Evolutionary conservation across 1,140 invertebrate genomes (phyloP), one percentile per base, ranked within the genome.

Genomic region (Conus ventricosus): DNA sequence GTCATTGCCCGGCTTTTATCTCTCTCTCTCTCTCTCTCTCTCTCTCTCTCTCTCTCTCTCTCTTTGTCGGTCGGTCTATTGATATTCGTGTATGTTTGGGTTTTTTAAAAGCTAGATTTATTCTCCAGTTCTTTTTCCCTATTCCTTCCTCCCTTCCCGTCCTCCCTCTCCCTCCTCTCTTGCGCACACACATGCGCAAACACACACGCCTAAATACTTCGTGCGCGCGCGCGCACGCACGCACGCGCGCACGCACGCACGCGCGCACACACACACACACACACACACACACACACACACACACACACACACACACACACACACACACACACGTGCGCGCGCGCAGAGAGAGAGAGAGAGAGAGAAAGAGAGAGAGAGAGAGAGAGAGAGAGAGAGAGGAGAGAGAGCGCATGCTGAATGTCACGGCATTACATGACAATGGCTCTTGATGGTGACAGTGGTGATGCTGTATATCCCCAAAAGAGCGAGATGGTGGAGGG

Each of bases 41-140:
- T 71, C 67, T 71, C 67, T 71, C 67, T 71, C 67, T 71, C 67
- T 71, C 67, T 71, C 67, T 20, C 67, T 71, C 67, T 23, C 60
- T 71, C 67, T 23, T 4, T 1, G 17, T 63, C 60, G 60, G 60
- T 13, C 39, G 39, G 39, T 39, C 39, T 39, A 39, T 39, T 39
- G 39, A 39, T 39, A 39, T 39, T 39, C 39, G 39, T 39, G 39
- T 39, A 39, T 39, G 39, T 39, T 39, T 39, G 0, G 0, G 0
- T 39, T 39, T 39, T 39, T 39, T 39, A 1, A 1, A 39, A 39
- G 39, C 39, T 39, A 39, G 39, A 39, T 39, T 39, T 39, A 39
- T 39, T 39, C 39, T 39, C 39, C 39, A 39, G 39, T 39, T 39
- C 39, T 39, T 39, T 39, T 39, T 3, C 39, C 39, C 39, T 39